Percentiles rank a stretch among this genome's conserved stretches.
Conservation (phyloP, 2,888 invertebrate genomes). For the Tridacna crocea region DNA sequence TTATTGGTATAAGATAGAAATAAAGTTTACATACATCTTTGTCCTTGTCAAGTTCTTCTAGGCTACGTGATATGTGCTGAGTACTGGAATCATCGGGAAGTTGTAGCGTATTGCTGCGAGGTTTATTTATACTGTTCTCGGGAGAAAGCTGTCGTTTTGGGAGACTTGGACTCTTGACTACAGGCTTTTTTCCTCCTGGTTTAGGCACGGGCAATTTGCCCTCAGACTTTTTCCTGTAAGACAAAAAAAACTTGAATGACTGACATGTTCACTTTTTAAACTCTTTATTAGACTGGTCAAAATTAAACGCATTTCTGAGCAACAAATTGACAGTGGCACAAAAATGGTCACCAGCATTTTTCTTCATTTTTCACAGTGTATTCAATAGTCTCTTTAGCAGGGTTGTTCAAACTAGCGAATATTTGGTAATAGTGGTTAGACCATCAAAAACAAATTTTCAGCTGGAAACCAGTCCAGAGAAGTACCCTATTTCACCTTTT, state of each 20-base stretch:
- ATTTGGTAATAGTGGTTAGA: no score
- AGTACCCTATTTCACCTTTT: no score
- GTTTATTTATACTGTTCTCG: constrained; percentile 53
- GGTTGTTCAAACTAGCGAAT: no score
- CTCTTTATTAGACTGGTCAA: no score
- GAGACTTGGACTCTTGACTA: constrained; percentile 73
- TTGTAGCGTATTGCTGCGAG: constrained; percentile 46
- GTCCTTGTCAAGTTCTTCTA: constrained; percentile 69
- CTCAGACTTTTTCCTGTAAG: constrained; percentile 76
- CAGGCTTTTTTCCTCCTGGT: constrained; percentile 64
- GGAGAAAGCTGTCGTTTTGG: constrained; percentile 70
- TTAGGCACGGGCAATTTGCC: constrained; percentile 65
- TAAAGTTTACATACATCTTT: constrained; percentile 38
- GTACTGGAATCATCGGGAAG: constrained; percentile 48
- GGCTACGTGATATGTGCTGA: constrained; percentile 59
- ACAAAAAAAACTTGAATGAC: neutral
- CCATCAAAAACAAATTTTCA: no score
- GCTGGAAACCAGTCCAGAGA: no score
- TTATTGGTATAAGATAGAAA: no score
- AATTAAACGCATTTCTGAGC: neutral
- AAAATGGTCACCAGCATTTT: no score
- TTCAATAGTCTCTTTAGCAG: no score
- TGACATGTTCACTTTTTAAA: neutral
- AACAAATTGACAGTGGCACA: no score
- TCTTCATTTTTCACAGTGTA: no score